Base-by-base conservation (phyloP, 2,888 invertebrate genomes). In the Mallateleia sp. region DNA sequence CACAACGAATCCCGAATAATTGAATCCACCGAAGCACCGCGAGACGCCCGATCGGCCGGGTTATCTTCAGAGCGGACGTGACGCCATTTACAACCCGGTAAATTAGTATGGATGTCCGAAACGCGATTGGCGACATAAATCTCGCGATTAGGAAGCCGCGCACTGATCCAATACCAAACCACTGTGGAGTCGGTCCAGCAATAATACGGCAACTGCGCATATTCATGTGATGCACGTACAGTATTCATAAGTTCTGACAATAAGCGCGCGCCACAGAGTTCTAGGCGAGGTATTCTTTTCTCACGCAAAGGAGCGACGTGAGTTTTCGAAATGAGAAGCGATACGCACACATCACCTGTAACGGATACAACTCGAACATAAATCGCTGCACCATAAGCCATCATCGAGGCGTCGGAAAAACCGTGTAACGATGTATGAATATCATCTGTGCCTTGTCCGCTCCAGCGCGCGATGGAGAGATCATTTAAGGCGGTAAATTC, bases 11-110 rank as follows among this genome's bases (percentile, higher is more conserved):
- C 45, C 7, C 8, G 45, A 5, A 28, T 45, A 9, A 66, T 45
- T 3, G n/a, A 2, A 2, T 66, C 28, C 24, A 45, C 6, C 6
- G 6, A 3, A 18, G 18, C 24, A 18, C 56, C 15, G 4, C 62
- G 28, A 22, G 62, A 60, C 34, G 79, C 67, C 9, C 28, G n/a
- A 45, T 78, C 78, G 15, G 67, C 67, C 6, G 78, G 67, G 25
- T 78, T 79, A 7, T 24, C 11, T 11, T 18, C 22, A 22, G 79
- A 32, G 34, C 67, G 60, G 1, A 58, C 50, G 38, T 28, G 67
- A 18, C 69, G 28, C 79, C 79, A 79, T n/a, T 79, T 60, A 0
- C 24, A 2, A 5, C 4, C 15, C 1, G 18, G n/a, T 2, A 67
- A 20, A 4, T 25, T 14, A 28, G 32, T 50, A n/a, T 28, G 32